A percentile compares a stretch with the other conserved stretches of the same genome.
These are phyloP conservation scores for Eilema griseolum DNA, from an alignment of 2,888 invertebrate genomes.

Conservation along the genomic window DNA sequence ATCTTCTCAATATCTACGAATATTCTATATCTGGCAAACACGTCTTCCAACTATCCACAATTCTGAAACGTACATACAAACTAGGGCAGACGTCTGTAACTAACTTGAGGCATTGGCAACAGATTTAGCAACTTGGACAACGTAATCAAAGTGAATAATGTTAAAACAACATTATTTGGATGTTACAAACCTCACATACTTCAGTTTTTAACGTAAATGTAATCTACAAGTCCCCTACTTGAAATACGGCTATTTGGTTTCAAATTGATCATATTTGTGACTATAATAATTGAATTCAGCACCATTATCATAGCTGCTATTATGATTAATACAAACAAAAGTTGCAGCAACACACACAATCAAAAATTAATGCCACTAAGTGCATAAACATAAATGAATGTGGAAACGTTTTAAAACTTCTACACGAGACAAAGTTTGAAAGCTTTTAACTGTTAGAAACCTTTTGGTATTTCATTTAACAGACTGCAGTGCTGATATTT, in stretches of 20 bases:
- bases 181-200: not conserved
- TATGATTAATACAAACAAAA: constrained; percentile 10
- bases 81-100: constrained; percentile 9
- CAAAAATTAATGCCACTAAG: constrained; percentile 15
- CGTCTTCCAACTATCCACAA: constrained; percentile 10
- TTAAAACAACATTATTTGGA: not conserved
- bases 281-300: not conserved
- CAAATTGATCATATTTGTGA: not conserved
- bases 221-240: not conserved
- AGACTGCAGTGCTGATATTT: constrained; percentile 28
- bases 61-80: too few relatives aligned
- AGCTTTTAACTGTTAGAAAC: constrained; percentile 41
- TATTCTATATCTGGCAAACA: not conserved
- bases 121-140: too few relatives aligned
- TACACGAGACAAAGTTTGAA: constrained; percentile 33
- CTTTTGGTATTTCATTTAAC: constrained; percentile 42
- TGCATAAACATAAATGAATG: constrained; percentile 43
- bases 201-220: not conserved
- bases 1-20: not conserved
- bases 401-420: constrained; percentile 42
- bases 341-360: constrained; percentile 21
- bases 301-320: not conserved
- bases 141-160: constrained; percentile 36
- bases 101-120: constrained; percentile 21
- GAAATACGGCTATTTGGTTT: not conserved